These are phyloP conservation scores for Rhea americana DNA, from an alignment of 2,113 vertebrate genomes.

Conservation along the genomic window DNA sequence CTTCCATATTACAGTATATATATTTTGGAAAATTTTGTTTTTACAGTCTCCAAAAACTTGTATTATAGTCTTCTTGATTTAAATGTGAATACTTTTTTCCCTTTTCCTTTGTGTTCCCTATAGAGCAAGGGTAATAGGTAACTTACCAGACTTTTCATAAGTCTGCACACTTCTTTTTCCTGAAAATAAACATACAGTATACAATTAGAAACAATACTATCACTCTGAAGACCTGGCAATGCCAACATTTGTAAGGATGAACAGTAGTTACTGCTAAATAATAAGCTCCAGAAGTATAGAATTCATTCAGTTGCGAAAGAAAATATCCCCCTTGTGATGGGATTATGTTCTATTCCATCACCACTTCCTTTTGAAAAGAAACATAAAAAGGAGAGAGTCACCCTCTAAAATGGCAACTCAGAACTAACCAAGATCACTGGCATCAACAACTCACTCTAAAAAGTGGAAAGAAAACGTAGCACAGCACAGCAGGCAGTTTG, in stretches of 20 bases:
- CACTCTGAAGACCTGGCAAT: neutral
- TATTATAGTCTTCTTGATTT: neutral
- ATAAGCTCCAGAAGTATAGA: neutral
- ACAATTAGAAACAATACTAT: neutral
- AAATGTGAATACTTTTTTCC: neutral
- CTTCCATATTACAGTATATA: neutral
- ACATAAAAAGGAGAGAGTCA: neutral
- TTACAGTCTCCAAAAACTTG: neutral
- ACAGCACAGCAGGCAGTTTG: neutral
- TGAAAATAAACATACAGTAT: neutral
- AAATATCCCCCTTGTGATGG: too few relatives aligned
- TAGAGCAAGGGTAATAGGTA: neutral
- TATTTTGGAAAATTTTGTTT: neutral
- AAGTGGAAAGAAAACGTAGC: neutral
- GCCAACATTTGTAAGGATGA: neutral
- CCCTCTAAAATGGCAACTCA: neutral
- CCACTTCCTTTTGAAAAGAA: neutral
- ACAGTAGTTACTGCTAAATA: neutral
- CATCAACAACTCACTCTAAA: neutral
- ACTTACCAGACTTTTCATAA: neutral
- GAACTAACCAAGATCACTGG: neutral
- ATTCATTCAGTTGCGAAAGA: neutral
- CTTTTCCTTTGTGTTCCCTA: neutral
- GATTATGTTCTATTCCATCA: neutral
- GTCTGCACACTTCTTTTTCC: neutral